These are phyloP conservation scores for Drosophila borborema DNA, from an alignment of 2,888 invertebrate genomes.

Conservation along the genomic window DNA sequence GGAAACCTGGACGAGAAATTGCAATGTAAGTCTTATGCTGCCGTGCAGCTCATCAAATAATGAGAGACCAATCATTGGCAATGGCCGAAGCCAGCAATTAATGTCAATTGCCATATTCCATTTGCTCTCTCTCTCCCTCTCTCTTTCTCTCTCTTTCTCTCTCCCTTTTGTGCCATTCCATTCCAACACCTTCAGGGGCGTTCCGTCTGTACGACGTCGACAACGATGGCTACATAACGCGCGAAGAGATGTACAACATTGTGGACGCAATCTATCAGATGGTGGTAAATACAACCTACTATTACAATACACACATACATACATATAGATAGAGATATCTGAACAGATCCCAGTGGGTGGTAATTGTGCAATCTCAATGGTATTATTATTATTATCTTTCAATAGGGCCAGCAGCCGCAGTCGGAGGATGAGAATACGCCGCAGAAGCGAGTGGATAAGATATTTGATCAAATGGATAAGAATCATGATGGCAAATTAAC, in stretches of 20 bases:
- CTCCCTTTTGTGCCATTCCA: background rate
- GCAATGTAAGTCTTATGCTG: slow-evolving; percentile 92
- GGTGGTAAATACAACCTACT: slow-evolving; percentile 91
- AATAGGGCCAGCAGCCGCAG: slow-evolving; percentile 93
- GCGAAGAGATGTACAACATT: slow-evolving; percentile 98
- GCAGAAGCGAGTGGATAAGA: slow-evolving; percentile 98
- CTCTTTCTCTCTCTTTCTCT: too few species aligned
- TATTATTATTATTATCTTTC: background rate
- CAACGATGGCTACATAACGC: slow-evolving; percentile 97
- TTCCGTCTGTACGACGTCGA: slow-evolving; percentile 98
- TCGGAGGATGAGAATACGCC: slow-evolving; percentile 96
- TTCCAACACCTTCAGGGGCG: slow-evolving; percentile 90
- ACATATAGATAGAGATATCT: background rate
- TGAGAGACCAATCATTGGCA: slow-evolving; percentile 28
- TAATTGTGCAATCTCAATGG: slow-evolving; percentile 19
- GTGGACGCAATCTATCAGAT: slow-evolving; percentile 99
- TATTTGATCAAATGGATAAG: slow-evolving; percentile 99
- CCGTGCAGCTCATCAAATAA: slow-evolving; percentile 11
- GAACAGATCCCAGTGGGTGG: background rate
- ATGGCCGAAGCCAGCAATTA: slow-evolving; percentile 33
- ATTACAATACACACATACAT: background rate
- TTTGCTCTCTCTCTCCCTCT: background rate
- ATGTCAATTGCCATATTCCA: slow-evolving; percentile 42
- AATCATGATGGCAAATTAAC: slow-evolving; percentile 99
- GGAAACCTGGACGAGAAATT: slow-evolving; percentile 99